Evolutionary conservation across 2,113 vertebrate species (phyloP), one percentile per base, ranked within the genome.

Genomic region (Anarrhichthys ocellatus): DNA sequence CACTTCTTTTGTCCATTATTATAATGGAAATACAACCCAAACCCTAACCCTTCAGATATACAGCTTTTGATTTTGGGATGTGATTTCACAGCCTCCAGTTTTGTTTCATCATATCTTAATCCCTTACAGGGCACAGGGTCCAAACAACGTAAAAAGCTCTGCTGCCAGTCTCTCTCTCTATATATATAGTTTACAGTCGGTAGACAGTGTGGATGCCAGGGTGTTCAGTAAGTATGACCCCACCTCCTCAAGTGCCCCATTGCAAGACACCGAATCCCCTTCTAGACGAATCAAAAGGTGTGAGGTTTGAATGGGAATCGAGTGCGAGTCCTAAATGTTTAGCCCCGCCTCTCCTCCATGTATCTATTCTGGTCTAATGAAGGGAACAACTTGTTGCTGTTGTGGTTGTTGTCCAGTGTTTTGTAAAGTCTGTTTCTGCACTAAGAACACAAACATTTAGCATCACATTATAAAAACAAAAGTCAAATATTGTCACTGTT

Each of bases 351-450:
- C 63, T 72, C 74, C 61, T 59, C 56, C 2, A 40, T 78, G 69
- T 81, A 18, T 85, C 66, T 88, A 61, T 94, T 92, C 92, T 96
- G 93, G 93, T 95, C 86, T 95, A 95, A 96, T 96, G 96, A 97
- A 96, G 96, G 96, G 96, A 96, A 96, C 96, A 96, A 96, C 95
- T 92, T 94, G 72, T 86, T 72, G 81, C 65, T 68, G 83, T 90
- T 81, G 80, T 93, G 89, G 89, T 90, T 93, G 58, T 88, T 73
- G 81, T 89, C 93, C 70, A 44, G 93, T 93, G 78, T 94, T 94
- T 32, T 93, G 91, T 94, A 81, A 73, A 46, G 92, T 93, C 92
- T 93, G 92, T 92, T 94, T 95, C 92, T 93, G 93, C 91, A 92
- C 91, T 91, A 9, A 91, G 85, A 85, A 80, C 78, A 90, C 89